Evolutionary conservation across 2,113 vertebrate genomes (phyloP).

Genomic region (Corythoichthys haematopterus): DNA sequence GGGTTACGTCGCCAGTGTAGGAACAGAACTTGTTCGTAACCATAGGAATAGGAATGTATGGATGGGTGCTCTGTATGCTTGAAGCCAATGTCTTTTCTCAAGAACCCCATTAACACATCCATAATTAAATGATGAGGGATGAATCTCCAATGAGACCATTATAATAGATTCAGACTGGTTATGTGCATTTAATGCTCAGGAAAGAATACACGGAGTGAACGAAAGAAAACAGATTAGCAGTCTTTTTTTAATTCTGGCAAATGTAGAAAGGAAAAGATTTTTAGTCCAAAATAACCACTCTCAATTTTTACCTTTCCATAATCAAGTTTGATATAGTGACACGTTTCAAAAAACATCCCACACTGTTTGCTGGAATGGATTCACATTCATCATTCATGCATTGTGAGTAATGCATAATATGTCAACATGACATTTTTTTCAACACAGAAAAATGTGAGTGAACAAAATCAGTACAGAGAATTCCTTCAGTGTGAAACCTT

Average conservation of each 20-base stretch:
- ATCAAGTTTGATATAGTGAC: conserved; percentile 25
- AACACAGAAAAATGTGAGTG: background rate
- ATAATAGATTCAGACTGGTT: conserved; percentile 24
- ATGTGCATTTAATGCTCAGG: background rate
- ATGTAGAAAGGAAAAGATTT: background rate
- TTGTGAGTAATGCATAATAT: background rate
- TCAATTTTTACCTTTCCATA: conserved; percentile 9
- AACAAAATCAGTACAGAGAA: background rate
- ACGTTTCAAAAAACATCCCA: conserved; percentile 18
- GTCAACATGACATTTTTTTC: conserved; percentile 2
- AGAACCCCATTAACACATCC: conserved; percentile 29
- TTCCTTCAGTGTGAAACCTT: background rate
- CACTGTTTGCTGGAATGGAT: conserved; percentile 23
- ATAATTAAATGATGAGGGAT: conserved; percentile 37
- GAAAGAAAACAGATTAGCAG: background rate
- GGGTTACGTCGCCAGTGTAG: no score
- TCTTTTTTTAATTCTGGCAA: background rate
- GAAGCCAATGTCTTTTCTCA: conserved; percentile 5
- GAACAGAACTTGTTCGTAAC: no score
- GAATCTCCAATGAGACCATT: conserved; percentile 11
- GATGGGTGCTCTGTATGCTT: no score
- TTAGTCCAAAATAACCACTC: background rate
- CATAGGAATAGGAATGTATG: no score
- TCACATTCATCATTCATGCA: conserved; percentile 24
- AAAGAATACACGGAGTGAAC: background rate